phyloP scores from a whole-genome alignment of 2,888 invertebrate species.

The Cremastinae sp. region DNA sequence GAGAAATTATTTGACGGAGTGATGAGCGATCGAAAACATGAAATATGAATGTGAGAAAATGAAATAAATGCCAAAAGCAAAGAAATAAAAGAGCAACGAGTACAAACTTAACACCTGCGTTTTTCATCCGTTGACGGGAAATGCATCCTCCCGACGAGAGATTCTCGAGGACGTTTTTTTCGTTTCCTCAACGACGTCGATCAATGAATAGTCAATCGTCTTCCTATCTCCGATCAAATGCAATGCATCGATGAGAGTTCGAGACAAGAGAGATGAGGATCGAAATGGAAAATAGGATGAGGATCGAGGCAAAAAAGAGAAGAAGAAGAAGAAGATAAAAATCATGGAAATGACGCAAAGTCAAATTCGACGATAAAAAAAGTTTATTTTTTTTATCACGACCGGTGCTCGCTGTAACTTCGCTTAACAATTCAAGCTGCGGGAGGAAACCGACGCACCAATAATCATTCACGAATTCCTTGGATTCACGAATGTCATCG shows the following conservation, averaged over 20 bases:
- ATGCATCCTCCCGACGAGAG: neutral
- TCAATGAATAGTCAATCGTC: conserved; percentile 40
- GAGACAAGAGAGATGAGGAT: conserved; percentile 2
- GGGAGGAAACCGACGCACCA: neutral
- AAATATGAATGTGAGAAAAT: neutral
- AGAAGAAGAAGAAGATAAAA: neutral
- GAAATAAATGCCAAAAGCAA: neutral
- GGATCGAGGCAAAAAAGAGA: neutral
- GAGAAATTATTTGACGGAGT: neutral
- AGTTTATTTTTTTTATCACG: conserved; percentile 15
- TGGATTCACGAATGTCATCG: too few relatives aligned
- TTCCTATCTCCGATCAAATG: conserved; percentile 22
- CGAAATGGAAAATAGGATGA: conserved; percentile 1
- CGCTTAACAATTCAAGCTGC: conserved; percentile 34
- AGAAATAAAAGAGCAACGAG: neutral
- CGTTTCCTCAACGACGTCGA: conserved; percentile 26
- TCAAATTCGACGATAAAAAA: neutral
- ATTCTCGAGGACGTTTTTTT: neutral
- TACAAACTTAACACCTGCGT: neutral
- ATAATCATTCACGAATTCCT: too few relatives aligned
- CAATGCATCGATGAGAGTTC: conserved; percentile 15
- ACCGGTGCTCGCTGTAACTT: conserved; percentile 9
- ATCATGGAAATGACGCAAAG: neutral
- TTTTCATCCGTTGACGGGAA: neutral
- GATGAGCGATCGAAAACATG: neutral